A percentile compares a stretch with the other conserved stretches of the same genome.
Conservation (phyloP, 2,888 invertebrate genomes). For the Pseudoips prasinana region DNA sequence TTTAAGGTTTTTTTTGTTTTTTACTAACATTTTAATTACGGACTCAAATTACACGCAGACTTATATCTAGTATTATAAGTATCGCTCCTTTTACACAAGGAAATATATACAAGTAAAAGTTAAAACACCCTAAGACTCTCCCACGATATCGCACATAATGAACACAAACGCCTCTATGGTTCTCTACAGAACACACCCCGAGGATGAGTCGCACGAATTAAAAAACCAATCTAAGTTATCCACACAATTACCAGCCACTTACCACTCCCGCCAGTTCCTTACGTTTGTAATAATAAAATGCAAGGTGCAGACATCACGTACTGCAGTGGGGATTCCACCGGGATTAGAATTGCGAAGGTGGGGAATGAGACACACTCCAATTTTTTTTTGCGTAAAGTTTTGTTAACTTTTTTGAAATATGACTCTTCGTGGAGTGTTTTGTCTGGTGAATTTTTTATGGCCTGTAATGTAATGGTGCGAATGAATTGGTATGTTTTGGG, state of each 20-base stretch:
- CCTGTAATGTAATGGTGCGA: constrained; percentile 5
- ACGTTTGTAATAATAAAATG: constrained; percentile 56
- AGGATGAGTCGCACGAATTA: constrained; percentile 50
- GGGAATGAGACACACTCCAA: constrained; percentile 29
- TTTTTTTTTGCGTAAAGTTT: constrained; percentile 25
- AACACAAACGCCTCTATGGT: constrained; percentile 4
- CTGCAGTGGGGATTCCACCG: constrained; percentile 41
- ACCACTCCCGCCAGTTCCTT: constrained; percentile 54
- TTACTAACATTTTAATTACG: too few relatives aligned
- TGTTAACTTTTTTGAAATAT: constrained; percentile 28
- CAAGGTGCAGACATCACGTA: constrained; percentile 57
- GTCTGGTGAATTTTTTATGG: constrained; percentile 25
- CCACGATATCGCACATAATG: too few relatives aligned
- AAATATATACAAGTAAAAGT: too few relatives aligned
- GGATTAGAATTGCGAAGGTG: constrained; percentile 41
- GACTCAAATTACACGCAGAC: too few relatives aligned
- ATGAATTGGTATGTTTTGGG: too few relatives aligned
- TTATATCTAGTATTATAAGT: too few relatives aligned
- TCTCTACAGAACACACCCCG: constrained; percentile 14
- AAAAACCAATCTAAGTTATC: constrained; percentile 80
- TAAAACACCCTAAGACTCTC: too few relatives aligned
- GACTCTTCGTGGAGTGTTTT: constrained; percentile 29
- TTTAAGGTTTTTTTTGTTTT: too few relatives aligned
- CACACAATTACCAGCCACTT: constrained; percentile 76
- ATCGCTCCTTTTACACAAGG: too few relatives aligned